Conservation (phyloP, 64 coral and sea anemone genomes). For the Montipora capricornis region DNA sequence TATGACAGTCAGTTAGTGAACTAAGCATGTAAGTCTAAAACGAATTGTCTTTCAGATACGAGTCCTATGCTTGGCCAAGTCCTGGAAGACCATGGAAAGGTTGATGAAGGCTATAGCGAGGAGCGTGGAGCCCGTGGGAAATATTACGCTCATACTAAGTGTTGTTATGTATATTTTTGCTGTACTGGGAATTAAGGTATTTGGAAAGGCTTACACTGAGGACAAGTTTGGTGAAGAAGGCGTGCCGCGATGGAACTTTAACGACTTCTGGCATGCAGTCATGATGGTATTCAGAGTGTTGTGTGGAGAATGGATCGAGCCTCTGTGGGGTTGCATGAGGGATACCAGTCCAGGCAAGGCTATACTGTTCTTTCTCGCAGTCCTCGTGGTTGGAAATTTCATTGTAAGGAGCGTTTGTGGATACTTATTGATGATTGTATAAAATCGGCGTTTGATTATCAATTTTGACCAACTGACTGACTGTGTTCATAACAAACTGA, state of each 20-base stretch:
- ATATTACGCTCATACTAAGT: slow-evolving; percentile 78
- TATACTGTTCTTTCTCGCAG: slow-evolving; percentile 70
- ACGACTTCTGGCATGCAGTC: slow-evolving; percentile 85
- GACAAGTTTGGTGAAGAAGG: slow-evolving; percentile 64
- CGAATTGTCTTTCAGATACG: slow-evolving; percentile 49
- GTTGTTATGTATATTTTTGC: slow-evolving; percentile 90
- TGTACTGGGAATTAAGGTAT: slow-evolving; percentile 79
- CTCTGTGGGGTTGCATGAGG: slow-evolving; percentile 89
- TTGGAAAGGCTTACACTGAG: slow-evolving; percentile 75
- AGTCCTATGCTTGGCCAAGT: slow-evolving; percentile 76
- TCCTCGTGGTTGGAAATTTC: slow-evolving; percentile 81
- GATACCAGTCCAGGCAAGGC: slow-evolving; percentile 44
- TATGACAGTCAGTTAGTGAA: no score
- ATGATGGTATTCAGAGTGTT: slow-evolving; percentile 88
- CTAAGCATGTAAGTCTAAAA: background rate
- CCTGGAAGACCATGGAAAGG: slow-evolving; percentile 88
- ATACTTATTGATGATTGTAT: background rate
- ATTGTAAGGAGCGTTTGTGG: slow-evolving; percentile 53
- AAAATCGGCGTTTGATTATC: no score
- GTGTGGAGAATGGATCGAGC: slow-evolving; percentile 90
- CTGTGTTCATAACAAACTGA: background rate
- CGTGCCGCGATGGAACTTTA: slow-evolving; percentile 89
- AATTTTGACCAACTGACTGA: no score
- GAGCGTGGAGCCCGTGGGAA: slow-evolving; percentile 74
- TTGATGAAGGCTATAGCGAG: slow-evolving; percentile 72